Evolutionary conservation across 2,113 vertebrate genomes (phyloP).

Genomic region (Ceyx margarethae): DNA sequence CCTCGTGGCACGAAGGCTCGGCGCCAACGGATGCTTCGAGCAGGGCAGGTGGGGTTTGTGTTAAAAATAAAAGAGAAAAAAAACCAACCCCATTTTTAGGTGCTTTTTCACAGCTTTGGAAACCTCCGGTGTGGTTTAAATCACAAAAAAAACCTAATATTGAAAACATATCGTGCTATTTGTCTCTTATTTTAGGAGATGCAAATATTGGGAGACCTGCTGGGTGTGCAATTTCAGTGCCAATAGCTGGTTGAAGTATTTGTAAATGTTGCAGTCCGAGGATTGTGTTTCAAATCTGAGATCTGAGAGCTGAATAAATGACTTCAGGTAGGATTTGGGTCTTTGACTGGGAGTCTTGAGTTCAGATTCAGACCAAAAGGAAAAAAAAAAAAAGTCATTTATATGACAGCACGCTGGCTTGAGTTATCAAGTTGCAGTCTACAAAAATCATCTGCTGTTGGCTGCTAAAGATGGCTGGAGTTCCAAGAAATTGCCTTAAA

Average conservation of each 20-base stretch:
- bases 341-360: not conserved
- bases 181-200: conserved; percentile 54
- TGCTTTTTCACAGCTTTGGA: conserved; percentile 2
- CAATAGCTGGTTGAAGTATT: not conserved
- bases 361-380: not conserved
- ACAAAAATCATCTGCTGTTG: not conserved
- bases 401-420: not conserved
- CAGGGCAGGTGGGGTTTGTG: not conserved
- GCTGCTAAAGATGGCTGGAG: conserved; percentile 37
- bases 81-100: not conserved
- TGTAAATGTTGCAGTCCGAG: conserved; percentile 29
- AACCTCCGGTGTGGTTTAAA: conserved; percentile 16
- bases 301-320: conserved; percentile 8
- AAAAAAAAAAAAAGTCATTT: not conserved
- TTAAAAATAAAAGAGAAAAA: too few species aligned
- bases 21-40: not conserved
- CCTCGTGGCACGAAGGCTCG: not conserved
- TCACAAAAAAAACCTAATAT: not conserved
- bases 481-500: conserved; percentile 54
- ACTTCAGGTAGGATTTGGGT: conserved; percentile 40
- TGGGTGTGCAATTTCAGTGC: conserved; percentile 39
- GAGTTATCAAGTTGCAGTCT: not conserved
- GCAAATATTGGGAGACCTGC: not conserved
- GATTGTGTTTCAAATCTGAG: conserved; percentile 5
- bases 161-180: conserved; percentile 30